Conservation (phyloP, 2,888 invertebrate genomes). For the Aradus depressus region DNA sequence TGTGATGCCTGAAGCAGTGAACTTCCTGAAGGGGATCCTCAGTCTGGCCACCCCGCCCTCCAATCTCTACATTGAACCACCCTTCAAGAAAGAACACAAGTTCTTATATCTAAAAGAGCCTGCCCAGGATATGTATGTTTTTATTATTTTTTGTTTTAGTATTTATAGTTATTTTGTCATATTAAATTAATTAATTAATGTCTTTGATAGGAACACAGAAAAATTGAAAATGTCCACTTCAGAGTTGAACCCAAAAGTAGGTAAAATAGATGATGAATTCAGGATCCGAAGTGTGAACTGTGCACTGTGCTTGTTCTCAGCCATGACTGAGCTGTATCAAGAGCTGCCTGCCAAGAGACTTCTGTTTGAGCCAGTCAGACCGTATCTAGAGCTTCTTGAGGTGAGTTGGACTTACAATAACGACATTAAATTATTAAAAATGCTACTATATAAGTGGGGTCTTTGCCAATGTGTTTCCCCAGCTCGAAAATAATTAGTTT, state of each 20-base stretch:
- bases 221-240: slow-evolving; percentile 19
- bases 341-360: slow-evolving; percentile 17
- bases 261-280: slow-evolving; percentile 46
- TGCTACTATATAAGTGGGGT: too few relatives aligned
- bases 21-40: slow-evolving; percentile 65
- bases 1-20: slow-evolving; percentile 66
- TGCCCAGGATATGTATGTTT: slow-evolving; percentile 8
- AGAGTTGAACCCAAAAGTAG: slow-evolving; percentile 19
- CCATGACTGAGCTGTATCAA: slow-evolving; percentile 41
- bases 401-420: too few relatives aligned
- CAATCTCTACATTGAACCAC: slow-evolving; percentile 10
- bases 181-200: not conserved
- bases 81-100: slow-evolving; percentile 21
- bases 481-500: too few relatives aligned
- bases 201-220: slow-evolving; percentile 1
- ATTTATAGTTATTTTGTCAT: not conserved
- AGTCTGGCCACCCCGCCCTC: slow-evolving; percentile 50
- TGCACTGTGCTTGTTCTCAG: slow-evolving; percentile 45
- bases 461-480: too few relatives aligned
- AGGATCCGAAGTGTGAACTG: slow-evolving; percentile 50
- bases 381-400: slow-evolving; percentile 16
- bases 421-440: too few relatives aligned
- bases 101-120: slow-evolving; percentile 17
- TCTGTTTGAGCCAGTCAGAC: slow-evolving; percentile 19
- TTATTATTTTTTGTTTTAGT: not conserved